Evolutionary conservation across 2,797 vertebrate species (phyloP).

Genomic region (Lagorchestes hirsutus): DNA sequence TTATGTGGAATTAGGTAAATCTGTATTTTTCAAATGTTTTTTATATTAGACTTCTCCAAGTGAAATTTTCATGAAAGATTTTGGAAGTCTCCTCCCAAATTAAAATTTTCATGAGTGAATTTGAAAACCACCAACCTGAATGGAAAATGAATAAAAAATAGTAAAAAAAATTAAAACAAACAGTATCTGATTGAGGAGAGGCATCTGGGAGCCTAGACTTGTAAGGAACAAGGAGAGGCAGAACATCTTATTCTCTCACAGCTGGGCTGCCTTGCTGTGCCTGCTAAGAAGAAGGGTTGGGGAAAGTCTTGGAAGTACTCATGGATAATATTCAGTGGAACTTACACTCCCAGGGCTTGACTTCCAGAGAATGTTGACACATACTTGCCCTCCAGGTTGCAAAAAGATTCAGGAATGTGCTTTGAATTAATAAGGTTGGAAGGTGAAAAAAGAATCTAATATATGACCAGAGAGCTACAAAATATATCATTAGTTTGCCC

Average conservation of each 20-base stretch:
- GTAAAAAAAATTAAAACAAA: slow-evolving; percentile 31
- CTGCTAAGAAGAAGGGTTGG: not conserved
- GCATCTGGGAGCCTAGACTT: not conserved
- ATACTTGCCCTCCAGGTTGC: not conserved
- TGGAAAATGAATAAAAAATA: slow-evolving; percentile 11
- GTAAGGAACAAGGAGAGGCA: not conserved
- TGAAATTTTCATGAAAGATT: slow-evolving; percentile 11
- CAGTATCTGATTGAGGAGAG: not conserved
- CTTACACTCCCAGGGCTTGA: not conserved
- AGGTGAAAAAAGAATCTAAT: not conserved
- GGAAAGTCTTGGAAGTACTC: slow-evolving; percentile 5
- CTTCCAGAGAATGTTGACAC: not conserved
- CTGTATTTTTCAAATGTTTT: slow-evolving; percentile 17
- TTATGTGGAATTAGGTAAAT: not conserved
- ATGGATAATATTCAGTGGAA: not conserved
- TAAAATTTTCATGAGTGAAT: slow-evolving; percentile 21
- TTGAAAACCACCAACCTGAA: not conserved
- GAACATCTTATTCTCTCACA: not conserved
- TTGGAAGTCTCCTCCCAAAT: not conserved
- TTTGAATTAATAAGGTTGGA: not conserved
- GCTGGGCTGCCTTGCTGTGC: not conserved
- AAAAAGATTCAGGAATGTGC: not conserved
- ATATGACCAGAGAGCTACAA: not conserved
- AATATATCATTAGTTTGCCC: not conserved
- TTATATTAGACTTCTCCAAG: slow-evolving; percentile 30